phyloP scores from a whole-genome alignment of 1,140 invertebrate genomes.

The Drosophila ironensis region DNA sequence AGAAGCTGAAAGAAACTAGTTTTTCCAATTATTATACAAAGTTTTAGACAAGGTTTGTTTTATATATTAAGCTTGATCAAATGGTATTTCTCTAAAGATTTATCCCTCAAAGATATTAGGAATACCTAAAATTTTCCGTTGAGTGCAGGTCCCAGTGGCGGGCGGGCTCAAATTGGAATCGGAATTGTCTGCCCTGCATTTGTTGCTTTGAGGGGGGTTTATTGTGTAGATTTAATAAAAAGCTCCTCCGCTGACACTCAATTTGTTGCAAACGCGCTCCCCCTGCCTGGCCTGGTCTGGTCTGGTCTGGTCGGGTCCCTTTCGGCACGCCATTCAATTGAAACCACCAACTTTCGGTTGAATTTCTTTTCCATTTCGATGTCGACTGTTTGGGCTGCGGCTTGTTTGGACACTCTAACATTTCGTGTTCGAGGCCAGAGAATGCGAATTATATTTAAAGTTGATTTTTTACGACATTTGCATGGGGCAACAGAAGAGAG shows the following conservation, averaged over 20 bases:
- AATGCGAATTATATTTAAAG: slow-evolving; percentile 22
- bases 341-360: slow-evolving; percentile 34
- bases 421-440: slow-evolving; percentile 15
- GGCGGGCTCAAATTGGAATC: slow-evolving; percentile 31
- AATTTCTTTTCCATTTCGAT: slow-evolving; percentile 23
- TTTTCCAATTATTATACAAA: no score
- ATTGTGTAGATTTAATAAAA: slow-evolving; percentile 71
- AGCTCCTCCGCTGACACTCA: slow-evolving; percentile 50
- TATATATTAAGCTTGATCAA: no score
- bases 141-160: no score
- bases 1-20: no score
- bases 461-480: slow-evolving; percentile 40
- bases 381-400: not conserved
- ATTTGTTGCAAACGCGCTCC: slow-evolving; percentile 39
- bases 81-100: no score
- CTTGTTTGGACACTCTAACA: slow-evolving; percentile 25
- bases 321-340: slow-evolving; percentile 57
- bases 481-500: slow-evolving; percentile 28
- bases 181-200: slow-evolving; percentile 39
- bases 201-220: no score
- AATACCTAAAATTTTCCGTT: not conserved
- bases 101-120: no score
- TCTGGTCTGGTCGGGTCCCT: no score
- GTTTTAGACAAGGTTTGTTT: no score
- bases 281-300: no score